A percentile compares a stretch with the other conserved stretches of the same genome.
Evolutionary conservation across 2,888 invertebrate genomes (phyloP).

Genomic region (Leptinotarsa haldemani): DNA sequence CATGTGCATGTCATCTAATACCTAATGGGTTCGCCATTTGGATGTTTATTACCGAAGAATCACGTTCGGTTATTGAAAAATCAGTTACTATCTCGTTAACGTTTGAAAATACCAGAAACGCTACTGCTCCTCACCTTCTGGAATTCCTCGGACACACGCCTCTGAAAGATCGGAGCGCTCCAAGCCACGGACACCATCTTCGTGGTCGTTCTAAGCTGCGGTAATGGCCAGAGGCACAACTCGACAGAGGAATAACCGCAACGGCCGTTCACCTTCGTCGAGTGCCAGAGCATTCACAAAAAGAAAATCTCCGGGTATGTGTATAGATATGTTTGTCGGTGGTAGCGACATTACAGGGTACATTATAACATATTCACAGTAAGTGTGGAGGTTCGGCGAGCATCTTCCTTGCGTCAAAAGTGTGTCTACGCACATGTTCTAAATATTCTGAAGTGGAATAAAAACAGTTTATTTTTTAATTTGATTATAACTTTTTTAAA

Average conservation of each 20-base stretch:
- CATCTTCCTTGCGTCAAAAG: too few relatives aligned
- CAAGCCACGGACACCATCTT: conserved; percentile 28
- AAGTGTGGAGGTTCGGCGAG: too few relatives aligned
- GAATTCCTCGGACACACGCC: conserved; percentile 5
- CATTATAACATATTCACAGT: too few relatives aligned
- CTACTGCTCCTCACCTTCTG: background rate
- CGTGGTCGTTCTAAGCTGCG: conserved; percentile 20
- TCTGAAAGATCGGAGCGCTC: conserved; percentile 20
- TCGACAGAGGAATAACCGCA: conserved; percentile 63
- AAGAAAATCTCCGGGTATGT: conserved; percentile 53
- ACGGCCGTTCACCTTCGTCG: conserved; percentile 62
- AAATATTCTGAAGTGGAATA: too few relatives aligned
- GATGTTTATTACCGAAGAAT: too few relatives aligned
- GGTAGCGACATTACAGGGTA: conserved; percentile 30
- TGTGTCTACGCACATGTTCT: too few relatives aligned
- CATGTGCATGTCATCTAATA: too few relatives aligned
- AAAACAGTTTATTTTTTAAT: too few relatives aligned
- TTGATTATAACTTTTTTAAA: too few relatives aligned
- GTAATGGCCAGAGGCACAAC: conserved; percentile 39
- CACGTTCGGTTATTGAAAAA: too few relatives aligned
- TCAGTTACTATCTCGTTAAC: too few relatives aligned
- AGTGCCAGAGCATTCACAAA: conserved; percentile 62
- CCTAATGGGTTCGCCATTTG: too few relatives aligned
- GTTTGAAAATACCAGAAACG: background rate
- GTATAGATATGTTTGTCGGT: background rate